Conservation (phyloP, 2,888 invertebrate genomes). For the Phyto melanocephala region DNA sequence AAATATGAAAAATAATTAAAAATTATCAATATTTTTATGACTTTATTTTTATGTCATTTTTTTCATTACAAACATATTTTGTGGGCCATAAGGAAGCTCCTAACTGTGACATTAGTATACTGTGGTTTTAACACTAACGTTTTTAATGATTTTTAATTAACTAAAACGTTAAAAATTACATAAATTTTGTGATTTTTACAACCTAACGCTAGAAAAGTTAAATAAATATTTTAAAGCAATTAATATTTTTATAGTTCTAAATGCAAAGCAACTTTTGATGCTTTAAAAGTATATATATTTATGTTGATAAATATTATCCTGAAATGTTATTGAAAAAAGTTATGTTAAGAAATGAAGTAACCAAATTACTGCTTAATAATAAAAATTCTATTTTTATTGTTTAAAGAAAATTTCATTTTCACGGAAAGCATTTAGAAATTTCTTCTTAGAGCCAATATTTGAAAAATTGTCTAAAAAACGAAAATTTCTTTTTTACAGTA, state of each 20-base stretch:
- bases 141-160: neutral
- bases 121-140: slow-evolving; percentile 10
- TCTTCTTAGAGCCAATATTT: too few species aligned
- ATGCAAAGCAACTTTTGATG: neutral
- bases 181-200: neutral
- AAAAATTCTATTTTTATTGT: too few species aligned
- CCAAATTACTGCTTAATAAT: neutral
- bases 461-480: too few species aligned
- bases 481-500: too few species aligned
- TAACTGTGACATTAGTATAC: neutral
- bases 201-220: neutral
- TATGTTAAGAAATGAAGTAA: neutral
- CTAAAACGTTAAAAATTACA: neutral
- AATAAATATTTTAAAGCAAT: neutral
- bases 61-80: neutral
- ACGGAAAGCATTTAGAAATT: too few species aligned
- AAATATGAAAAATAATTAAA: neutral
- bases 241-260: slow-evolving; percentile 8
- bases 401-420: too few species aligned
- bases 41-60: neutral
- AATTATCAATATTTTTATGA: neutral
- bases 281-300: neutral
- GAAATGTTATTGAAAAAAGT: neutral
- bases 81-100: neutral
- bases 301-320: neutral